Percentiles rank a stretch among this genome's conserved stretches.
Evolutionary conservation across 2,888 invertebrate genomes (phyloP).

Genomic region (Eledone cirrhosa): DNA sequence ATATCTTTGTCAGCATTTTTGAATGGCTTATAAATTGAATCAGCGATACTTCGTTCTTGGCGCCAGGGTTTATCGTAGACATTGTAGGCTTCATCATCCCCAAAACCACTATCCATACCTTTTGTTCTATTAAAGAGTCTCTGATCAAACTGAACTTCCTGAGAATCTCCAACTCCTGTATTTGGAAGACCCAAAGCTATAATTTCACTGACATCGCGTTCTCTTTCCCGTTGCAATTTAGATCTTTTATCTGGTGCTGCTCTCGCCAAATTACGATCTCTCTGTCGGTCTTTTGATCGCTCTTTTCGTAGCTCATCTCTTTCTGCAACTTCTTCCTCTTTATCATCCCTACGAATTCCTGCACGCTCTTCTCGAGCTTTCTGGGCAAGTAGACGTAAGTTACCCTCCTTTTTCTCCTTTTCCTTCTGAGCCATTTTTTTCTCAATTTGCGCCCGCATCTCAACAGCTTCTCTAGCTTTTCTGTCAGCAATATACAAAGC

Average conservation of each 20-base stretch:
- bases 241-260: slow-evolving; percentile 92
- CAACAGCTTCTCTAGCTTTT: slow-evolving; percentile 95
- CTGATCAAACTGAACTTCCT: slow-evolving; percentile 84
- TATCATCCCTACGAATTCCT: slow-evolving; percentile 73
- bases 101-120: slow-evolving; percentile 91
- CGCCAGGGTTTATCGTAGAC: slow-evolving; percentile 99
- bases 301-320: slow-evolving; percentile 78
- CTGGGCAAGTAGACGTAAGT: slow-evolving; percentile 89
- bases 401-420: slow-evolving; percentile 97
- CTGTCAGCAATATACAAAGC: slow-evolving; percentile 96
- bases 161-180: slow-evolving; percentile 78
- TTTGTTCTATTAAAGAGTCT: slow-evolving; percentile 88
- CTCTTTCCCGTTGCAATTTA: slow-evolving; percentile 76
- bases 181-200: slow-evolving; percentile 93
- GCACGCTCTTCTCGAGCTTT: slow-evolving; percentile 95
- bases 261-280: slow-evolving; percentile 90
- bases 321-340: slow-evolving; percentile 76
- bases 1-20: slow-evolving; percentile 88
- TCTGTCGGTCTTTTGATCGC: slow-evolving; percentile 87
- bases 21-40: slow-evolving; percentile 75
- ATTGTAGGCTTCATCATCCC: slow-evolving; percentile 96
- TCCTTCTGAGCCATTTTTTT: slow-evolving; percentile 96
- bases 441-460: slow-evolving; percentile 93
- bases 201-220: slow-evolving; percentile 97
- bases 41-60: slow-evolving; percentile 83